Base-by-base conservation (phyloP, 2,888 invertebrate genomes). In the Agrilus biguttatus region DNA sequence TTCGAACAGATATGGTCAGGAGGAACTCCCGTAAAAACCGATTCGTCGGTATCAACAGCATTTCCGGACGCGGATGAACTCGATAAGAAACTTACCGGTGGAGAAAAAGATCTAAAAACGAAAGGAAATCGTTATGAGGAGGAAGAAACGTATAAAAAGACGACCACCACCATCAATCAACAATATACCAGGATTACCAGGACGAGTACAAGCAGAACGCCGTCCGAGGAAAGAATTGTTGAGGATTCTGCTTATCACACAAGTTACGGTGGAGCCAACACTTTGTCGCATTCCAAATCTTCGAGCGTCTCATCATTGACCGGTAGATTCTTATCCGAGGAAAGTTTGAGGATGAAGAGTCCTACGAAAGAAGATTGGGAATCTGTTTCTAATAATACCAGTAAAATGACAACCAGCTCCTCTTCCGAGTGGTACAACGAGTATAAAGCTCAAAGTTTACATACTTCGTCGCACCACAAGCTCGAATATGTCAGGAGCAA, bases 1-100 rank as follows among this genome's bases (percentile, higher is more conserved):
- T 87, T 83, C 66, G 87, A 87, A 64, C 80, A 80, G 68, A 76
- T 84, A 50, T 84, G 83, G 81, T 72, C 76, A 47, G 77, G 78
- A 59, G 36, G 36, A 54, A 42, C 60, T 57, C 44, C 60, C n/a
- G 32, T 38, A 8, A 37, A 28, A 10, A 10, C 28, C 28, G 28
- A 28, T 10, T 10, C 10, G 10, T 8, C 23, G 7, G 6, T 19
- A 33, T 35, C 44, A 13, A 28, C 39, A 33, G 39, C 39, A 14
- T 14, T 33, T 5, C 13, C 44, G 36, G 42, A 44, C 36, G 42
- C 60, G n/a, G 54, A 54, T 19, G 56, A 55, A 37, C 48, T 59
- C 41, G 61, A 60, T 51, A 48, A 51, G 48, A 50, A 49, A 32
- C 45, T 58, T 42, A 10, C 23, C 19, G 19, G 55, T 51, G 36